These are phyloP conservation scores for Phycodurus eques DNA, from an alignment of 2,113 vertebrate species.

Conservation along the genomic window DNA sequence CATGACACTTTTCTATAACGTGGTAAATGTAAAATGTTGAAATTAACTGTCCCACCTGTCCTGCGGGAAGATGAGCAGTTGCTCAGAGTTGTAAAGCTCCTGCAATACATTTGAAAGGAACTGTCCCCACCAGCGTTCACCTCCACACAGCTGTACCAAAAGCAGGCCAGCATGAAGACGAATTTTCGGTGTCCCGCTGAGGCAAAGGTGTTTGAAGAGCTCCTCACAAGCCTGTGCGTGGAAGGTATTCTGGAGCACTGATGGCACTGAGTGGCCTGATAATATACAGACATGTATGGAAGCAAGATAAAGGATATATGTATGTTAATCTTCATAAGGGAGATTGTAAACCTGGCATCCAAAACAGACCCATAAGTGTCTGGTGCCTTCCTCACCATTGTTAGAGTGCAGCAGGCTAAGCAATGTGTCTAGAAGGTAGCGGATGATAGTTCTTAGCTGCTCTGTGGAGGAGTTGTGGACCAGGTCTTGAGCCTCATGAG, in stretches of 20 bases:
- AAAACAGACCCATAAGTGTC: neutral
- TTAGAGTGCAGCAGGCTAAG: constrained; percentile 95
- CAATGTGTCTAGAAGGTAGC: constrained; percentile 94
- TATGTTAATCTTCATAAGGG: neutral
- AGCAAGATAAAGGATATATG: neutral
- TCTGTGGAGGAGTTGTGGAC: constrained; percentile 93
- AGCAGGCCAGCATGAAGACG: constrained; percentile 91
- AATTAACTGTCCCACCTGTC: constrained; percentile 78
- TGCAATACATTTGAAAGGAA: constrained; percentile 98
- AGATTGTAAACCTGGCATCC: neutral
- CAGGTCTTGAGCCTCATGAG: constrained; percentile 79
- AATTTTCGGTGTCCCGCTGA: constrained; percentile 97
- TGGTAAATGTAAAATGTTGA: neutral
- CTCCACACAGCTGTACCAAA: constrained; percentile 93
- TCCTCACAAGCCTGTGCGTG: constrained; percentile 96
- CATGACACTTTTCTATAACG: neutral
- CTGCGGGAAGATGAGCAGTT: constrained; percentile 96
- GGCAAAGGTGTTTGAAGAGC: constrained; percentile 96
- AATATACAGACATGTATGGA: neutral
- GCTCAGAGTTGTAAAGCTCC: constrained; percentile 97
- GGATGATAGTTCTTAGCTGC: constrained; percentile 93
- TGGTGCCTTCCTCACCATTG: constrained; percentile 79
- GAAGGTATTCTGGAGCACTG: constrained; percentile 93
- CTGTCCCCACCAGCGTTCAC: constrained; percentile 97
- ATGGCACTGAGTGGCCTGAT: constrained; percentile 90